phyloP scores from a whole-genome alignment of 2,113 vertebrate genomes.

The Semicossyphus pulcher region DNA sequence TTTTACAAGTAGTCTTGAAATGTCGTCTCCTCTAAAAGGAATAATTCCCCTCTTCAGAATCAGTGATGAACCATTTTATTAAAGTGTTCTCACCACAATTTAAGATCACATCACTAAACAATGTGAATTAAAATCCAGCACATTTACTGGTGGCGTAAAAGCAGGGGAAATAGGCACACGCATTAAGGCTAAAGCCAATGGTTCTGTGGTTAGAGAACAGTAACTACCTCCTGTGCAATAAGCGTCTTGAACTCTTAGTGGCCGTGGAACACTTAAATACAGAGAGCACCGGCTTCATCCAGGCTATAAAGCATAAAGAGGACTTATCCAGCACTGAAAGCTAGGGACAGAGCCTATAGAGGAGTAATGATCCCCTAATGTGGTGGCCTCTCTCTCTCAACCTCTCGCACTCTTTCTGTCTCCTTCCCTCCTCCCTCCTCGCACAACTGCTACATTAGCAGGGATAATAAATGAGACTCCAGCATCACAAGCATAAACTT shows the following conservation, averaged over 20 bases:
- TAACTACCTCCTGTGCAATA: slow-evolving; percentile 77
- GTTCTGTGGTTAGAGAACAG: slow-evolving; percentile 73
- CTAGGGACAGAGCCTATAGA: slow-evolving; percentile 70
- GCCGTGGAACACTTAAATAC: slow-evolving; percentile 78
- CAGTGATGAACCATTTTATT: neutral
- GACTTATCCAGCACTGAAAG: slow-evolving; percentile 68
- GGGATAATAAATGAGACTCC: slow-evolving; percentile 81
- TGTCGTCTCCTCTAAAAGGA: slow-evolving; percentile 1
- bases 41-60: neutral
- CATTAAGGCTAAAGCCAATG: slow-evolving; percentile 66
- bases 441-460: slow-evolving; percentile 80
- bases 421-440: slow-evolving; percentile 22
- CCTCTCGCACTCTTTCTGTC: slow-evolving; percentile 61
- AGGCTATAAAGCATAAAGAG: slow-evolving; percentile 74
- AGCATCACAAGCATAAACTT: slow-evolving; percentile 78
- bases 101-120: neutral
- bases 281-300: slow-evolving; percentile 66
- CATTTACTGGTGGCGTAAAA: slow-evolving; percentile 45
- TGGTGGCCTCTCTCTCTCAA: slow-evolving; percentile 67
- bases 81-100: neutral
- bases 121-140: slow-evolving; percentile 15
- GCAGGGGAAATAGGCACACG: slow-evolving; percentile 41
- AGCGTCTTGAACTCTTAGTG: slow-evolving; percentile 76
- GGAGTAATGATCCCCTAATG: slow-evolving; percentile 82
- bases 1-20: slow-evolving; percentile 27